Base-by-base conservation (phyloP, 2,797 vertebrate species). In the Sphaeramia orbicularis region DNA sequence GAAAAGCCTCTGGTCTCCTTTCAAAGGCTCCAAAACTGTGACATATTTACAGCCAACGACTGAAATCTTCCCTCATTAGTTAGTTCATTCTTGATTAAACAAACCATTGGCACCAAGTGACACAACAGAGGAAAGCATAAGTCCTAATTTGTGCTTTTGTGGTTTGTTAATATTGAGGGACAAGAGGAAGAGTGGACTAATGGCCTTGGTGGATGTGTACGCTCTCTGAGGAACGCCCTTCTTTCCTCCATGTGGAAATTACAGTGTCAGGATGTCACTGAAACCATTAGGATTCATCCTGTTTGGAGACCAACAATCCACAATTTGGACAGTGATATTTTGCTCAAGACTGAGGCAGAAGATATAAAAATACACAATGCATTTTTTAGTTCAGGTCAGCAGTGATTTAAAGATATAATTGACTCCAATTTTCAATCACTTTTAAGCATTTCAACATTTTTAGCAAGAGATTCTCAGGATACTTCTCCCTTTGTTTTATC, bases 391-490 rank as follows among this genome's bases (percentile, higher is more conserved):
- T 52, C 32, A 61, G 50, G 45, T 57, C 54, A 74, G 40, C 14
- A 48, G 36, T 43, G 36, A 52, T 60, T 24, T 63, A 4, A 32
- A 21, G 36, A 35, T 38, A 9, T 62, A 58, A 71, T 10, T 63
- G n/a, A 61, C 42, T 57, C 19, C 53, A 8, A 3, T 64, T 70
- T 74, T 61, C 11, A 57, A 19, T 80, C 41, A 56, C n/a, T 3
- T 37, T 18, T 41, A 35, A 35, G 7, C 32, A 35, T 35, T 35
- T 64, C 7, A 69, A 45, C 3, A 41, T 14, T 6, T 35, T 35
- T 35, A 35, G 9, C 32, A 35, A 10, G 9, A 10, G 32, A 1
- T 35, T 35, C 32, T 35, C 32, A 6, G 14, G 68, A 18, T 21
- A 54, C 1, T 42, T 52, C 27, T 8, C 5, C 40, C 13, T 56